phyloP scores from a whole-genome alignment of 2,797 vertebrate species.

The Acanthiza pusilla region DNA sequence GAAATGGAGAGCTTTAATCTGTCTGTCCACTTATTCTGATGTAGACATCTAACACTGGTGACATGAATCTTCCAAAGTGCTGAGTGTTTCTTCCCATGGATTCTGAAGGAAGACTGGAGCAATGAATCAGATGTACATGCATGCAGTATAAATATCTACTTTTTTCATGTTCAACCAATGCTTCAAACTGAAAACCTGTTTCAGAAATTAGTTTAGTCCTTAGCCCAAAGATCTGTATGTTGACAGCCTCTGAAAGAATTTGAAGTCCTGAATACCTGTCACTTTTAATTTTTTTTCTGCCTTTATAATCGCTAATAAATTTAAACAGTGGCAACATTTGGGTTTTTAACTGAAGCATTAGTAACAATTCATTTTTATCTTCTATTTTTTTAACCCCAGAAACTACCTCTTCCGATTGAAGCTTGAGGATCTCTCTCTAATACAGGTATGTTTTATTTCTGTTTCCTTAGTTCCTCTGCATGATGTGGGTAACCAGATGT shows the following conservation, averaged over 20 bases:
- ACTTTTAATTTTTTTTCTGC: neutral
- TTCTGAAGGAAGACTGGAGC: neutral
- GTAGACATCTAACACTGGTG: neutral
- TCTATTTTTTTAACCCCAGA: conserved; percentile 71
- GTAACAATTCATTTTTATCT: neutral
- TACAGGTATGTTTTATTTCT: conserved; percentile 85
- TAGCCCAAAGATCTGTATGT: neutral
- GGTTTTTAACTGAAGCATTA: neutral
- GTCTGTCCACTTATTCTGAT: neutral
- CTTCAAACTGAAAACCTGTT: neutral
- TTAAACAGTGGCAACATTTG: neutral
- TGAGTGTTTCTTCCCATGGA: neutral
- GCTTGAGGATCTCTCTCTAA: conserved; percentile 91
- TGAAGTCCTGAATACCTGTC: neutral
- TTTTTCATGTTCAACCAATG: neutral
- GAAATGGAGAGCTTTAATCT: neutral
- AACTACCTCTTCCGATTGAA: conserved; percentile 95
- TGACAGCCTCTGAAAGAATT: neutral
- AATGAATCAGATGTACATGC: neutral
- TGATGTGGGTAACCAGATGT: neutral
- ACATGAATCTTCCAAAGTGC: neutral
- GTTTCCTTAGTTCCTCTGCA: neutral
- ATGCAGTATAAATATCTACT: neutral
- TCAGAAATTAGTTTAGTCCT: neutral
- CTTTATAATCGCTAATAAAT: neutral